A percentile compares a stretch with the other conserved stretches of the same genome.
phyloP scores from a whole-genome alignment of 2,888 invertebrate species.

The Erpobdella octoculata region DNA sequence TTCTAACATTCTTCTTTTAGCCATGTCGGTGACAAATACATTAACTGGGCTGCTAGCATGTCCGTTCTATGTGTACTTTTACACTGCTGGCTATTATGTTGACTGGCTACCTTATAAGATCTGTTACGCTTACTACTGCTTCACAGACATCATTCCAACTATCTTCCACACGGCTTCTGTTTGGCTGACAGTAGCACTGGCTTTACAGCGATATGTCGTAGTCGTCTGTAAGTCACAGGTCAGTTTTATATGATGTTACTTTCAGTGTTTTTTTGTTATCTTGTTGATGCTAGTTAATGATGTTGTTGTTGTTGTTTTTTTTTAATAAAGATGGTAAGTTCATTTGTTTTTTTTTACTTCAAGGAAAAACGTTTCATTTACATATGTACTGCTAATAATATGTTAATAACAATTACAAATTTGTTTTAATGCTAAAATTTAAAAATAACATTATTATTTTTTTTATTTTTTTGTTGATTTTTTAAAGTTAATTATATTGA shows the following conservation, averaged over 20 bases:
- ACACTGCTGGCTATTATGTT: conserved; percentile 77
- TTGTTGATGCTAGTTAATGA: neutral
- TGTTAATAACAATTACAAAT: too few relatives aligned
- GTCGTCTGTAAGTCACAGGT: conserved; percentile 79
- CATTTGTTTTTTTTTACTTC: too few relatives aligned
- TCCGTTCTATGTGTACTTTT: conserved; percentile 78
- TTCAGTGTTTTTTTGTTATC: neutral
- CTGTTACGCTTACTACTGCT: conserved; percentile 64
- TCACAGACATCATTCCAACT: conserved; percentile 46
- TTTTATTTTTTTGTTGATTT: too few relatives aligned
- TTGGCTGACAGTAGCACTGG: conserved; percentile 34
- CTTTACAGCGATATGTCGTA: conserved; percentile 78
- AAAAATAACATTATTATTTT: too few relatives aligned
- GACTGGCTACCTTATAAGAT: conserved; percentile 68
- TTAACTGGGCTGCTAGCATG: conserved; percentile 61
- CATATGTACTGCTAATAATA: too few relatives aligned
- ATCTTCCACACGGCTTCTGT: conserved; percentile 38
- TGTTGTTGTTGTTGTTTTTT: neutral
- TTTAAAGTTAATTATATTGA: too few relatives aligned
- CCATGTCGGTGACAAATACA: conserved; percentile 92
- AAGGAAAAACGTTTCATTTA: too few relatives aligned
- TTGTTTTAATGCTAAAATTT: too few relatives aligned
- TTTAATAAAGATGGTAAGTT: neutral
- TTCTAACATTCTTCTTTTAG: conserved; percentile 82
- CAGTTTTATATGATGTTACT: neutral